phyloP scores from a whole-genome alignment of 1,140 invertebrate species.

The Drosophila simulans region DNA sequence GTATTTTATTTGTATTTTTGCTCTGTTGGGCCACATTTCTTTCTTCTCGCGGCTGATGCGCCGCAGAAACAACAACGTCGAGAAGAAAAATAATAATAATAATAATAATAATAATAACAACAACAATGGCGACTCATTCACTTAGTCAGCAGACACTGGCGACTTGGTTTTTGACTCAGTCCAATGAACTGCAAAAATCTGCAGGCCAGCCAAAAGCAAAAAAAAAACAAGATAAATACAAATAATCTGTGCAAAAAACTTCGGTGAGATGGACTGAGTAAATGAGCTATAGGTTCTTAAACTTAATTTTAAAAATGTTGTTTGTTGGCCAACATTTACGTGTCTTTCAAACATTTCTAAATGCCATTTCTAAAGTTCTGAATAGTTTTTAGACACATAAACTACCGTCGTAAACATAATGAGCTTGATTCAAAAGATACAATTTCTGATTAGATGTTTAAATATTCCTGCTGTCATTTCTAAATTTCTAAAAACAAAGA shows the following conservation, averaged over 20 bases:
- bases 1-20: conserved; percentile 18
- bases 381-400: conserved; percentile 18
- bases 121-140: conserved; percentile 66
- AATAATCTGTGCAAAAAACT: conserved; percentile 13
- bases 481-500: conserved; percentile 9
- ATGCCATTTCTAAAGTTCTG: not conserved
- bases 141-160: conserved; percentile 65
- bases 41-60: conserved; percentile 31
- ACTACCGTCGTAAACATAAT: conserved; percentile 36
- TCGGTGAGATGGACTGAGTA: conserved; percentile 23
- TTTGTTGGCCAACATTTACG: not conserved
- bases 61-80: conserved; percentile 15
- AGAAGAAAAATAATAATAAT: conserved; percentile 7
- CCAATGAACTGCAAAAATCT: conserved; percentile 74
- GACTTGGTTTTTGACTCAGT: conserved; percentile 52
- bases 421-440: conserved; percentile 9
- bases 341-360: too few species aligned
- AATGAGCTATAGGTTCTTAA: conserved; percentile 11
- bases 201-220: conserved; percentile 25
- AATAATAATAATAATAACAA: conserved; percentile 41
- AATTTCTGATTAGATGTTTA: conserved; percentile 11
- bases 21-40: conserved; percentile 29
- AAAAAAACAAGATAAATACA: conserved; percentile 9
- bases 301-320: too few species aligned
- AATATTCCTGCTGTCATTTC: conserved; percentile 24